These are phyloP conservation scores for Sminthurinus aureus DNA, from an alignment of 2,888 invertebrate species.

Conservation along the genomic window DNA sequence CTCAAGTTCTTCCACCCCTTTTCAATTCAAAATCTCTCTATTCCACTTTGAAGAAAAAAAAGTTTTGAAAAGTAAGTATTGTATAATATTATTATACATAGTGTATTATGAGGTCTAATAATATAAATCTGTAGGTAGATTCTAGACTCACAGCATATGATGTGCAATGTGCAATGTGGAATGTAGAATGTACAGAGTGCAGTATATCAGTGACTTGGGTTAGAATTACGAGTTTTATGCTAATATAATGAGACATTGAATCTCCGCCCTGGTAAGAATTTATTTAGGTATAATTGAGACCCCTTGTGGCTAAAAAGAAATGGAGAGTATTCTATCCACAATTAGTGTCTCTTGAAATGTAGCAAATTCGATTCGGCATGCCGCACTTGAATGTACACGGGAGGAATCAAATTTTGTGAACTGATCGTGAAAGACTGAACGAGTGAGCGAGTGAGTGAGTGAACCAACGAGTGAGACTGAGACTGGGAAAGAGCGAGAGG, in stretches of 20 bases:
- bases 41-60: not conserved
- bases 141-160: too few species aligned
- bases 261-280: slow-evolving; percentile 10
- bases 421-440: slow-evolving; percentile 8
- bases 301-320: slow-evolving; percentile 32
- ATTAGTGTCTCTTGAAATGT: slow-evolving; percentile 34
- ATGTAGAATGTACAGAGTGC: not conserved
- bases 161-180: too few species aligned
- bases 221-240: slow-evolving; percentile 23
- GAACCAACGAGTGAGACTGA: too few species aligned
- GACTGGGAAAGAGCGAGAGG: too few species aligned
- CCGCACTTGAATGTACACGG: slow-evolving; percentile 4
- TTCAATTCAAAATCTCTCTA: not conserved
- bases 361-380: slow-evolving; percentile 27
- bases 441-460: not conserved
- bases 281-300: slow-evolving; percentile 24
- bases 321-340: slow-evolving; percentile 17
- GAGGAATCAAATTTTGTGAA: slow-evolving; percentile 27
- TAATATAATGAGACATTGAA: slow-evolving; percentile 32
- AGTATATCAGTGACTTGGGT: not conserved
- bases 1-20: not conserved
- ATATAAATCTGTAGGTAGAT: too few species aligned
- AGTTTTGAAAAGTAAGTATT: not conserved
- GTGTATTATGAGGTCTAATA: too few species aligned
- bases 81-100: not conserved